A percentile compares a stretch with the other conserved stretches of the same genome.
Conservation (phyloP, 2,888 invertebrate species). For the Punctoribates punctum region DNA sequence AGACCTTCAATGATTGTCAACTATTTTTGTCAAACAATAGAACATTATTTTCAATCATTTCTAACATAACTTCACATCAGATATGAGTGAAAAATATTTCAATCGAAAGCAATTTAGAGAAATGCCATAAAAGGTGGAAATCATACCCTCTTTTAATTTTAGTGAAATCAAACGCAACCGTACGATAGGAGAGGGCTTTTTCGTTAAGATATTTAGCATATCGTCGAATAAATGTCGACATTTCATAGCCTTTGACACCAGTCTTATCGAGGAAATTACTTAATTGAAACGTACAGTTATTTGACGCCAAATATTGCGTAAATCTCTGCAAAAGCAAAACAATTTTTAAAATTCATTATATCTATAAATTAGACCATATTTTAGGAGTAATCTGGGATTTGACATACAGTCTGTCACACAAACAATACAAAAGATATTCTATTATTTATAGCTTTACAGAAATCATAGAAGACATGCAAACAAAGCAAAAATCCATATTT, state of each 20-base stretch:
- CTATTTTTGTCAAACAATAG: too few species aligned
- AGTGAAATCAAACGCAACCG: constrained; percentile 99
- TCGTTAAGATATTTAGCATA: constrained; percentile 99
- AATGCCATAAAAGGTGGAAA: background rate
- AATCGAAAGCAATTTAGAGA: constrained; percentile 36
- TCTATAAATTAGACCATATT: too few species aligned
- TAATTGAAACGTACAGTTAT: constrained; percentile 98
- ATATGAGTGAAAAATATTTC: background rate
- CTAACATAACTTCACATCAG: too few species aligned
- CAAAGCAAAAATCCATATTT: too few species aligned
- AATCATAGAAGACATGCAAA: too few species aligned
- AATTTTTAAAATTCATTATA: too few species aligned
- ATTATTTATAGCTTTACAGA: too few species aligned
- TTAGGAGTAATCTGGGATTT: too few species aligned
- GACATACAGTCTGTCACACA: too few species aligned
- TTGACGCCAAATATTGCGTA: constrained; percentile 98
- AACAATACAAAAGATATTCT: too few species aligned
- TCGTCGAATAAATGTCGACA: constrained; percentile 97
- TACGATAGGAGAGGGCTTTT: constrained; percentile 96
- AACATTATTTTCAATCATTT: too few species aligned
- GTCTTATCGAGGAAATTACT: constrained; percentile 96
- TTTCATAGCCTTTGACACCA: constrained; percentile 97
- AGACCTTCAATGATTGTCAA: background rate
- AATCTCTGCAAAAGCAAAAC: constrained; percentile 99
- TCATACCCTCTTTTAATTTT: constrained; percentile 96